Conservation (phyloP, 2,797 vertebrate genomes). For the Premnoplex brunnescens region DNA sequence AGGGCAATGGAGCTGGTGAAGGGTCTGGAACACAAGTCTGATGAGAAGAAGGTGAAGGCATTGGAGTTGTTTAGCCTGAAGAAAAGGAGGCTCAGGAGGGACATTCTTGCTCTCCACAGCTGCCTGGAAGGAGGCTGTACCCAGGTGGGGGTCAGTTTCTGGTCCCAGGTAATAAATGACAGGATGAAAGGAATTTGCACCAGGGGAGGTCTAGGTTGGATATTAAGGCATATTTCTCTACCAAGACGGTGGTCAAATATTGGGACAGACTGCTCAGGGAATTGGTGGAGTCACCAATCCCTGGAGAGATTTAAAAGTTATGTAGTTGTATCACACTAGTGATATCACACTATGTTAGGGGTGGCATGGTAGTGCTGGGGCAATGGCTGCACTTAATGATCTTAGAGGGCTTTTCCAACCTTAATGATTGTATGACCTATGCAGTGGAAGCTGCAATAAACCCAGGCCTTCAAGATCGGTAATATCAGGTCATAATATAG, state of each 20-base stretch:
- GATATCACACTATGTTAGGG: background rate
- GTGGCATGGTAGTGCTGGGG: background rate
- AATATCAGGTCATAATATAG: background rate
- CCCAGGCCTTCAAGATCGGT: background rate
- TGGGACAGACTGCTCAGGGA: background rate
- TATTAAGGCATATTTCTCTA: background rate
- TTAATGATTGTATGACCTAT: background rate
- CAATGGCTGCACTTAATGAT: background rate
- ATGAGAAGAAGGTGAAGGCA: background rate
- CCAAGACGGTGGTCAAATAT: too few relatives aligned
- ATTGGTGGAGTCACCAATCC: background rate
- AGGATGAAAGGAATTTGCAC: rapidly evolving
- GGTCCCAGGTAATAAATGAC: too few relatives aligned
- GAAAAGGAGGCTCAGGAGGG: background rate
- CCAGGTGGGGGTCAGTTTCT: rapidly evolving
- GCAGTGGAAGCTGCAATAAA: background rate
- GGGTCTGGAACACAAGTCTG: background rate
- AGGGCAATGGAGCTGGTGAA: background rate
- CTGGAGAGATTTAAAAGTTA: background rate
- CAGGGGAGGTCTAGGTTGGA: background rate
- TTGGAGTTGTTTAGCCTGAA: background rate
- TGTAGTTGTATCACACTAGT: background rate
- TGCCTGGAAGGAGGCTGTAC: background rate
- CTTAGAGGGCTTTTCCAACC: background rate
- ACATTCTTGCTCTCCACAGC: background rate